Percentiles rank a stretch among this genome's conserved stretches.
These are phyloP conservation scores for Hyles lineata DNA, from an alignment of 2,888 invertebrate genomes.

Conservation along the genomic window DNA sequence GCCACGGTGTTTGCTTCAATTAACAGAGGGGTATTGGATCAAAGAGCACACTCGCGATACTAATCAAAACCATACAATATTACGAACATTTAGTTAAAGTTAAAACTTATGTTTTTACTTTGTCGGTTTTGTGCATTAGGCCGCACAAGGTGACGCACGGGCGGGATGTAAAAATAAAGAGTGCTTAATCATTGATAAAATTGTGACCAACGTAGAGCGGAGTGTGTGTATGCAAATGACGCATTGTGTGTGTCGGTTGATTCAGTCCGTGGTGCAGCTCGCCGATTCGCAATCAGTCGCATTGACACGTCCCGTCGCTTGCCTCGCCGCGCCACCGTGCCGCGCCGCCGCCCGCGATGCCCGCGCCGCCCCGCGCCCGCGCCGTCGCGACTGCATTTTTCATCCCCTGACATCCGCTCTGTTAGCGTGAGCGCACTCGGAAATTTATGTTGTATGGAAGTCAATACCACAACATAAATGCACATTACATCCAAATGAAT, in stretches of 20 bases:
- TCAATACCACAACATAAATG: background rate
- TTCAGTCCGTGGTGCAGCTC: conserved; percentile 50
- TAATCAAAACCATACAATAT: conserved; percentile 9
- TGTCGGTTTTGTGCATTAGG: background rate
- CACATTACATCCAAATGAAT: conserved; percentile 34
- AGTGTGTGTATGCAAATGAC: conserved; percentile 59
- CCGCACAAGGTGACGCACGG: background rate
- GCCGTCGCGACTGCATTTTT: conserved; percentile 63
- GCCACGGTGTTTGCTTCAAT: conserved; percentile 59
- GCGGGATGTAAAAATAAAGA: conserved; percentile 33
- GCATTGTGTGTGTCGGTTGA: conserved; percentile 57
- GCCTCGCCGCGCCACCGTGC: conserved; percentile 35
- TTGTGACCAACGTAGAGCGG: conserved; percentile 48
- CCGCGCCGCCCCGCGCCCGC: conserved; percentile 26
- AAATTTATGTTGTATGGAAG: conserved; percentile 57
- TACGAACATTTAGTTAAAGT: background rate
- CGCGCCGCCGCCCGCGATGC: background rate
- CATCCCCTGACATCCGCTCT: conserved; percentile 65
- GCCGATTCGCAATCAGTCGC: conserved; percentile 62
- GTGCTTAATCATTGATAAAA: conserved; percentile 53
- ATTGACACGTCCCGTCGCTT: conserved; percentile 53
- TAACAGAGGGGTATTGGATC: conserved; percentile 50
- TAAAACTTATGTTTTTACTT: background rate
- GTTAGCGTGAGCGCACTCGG: conserved; percentile 56
- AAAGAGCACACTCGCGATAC: conserved; percentile 35